These are phyloP conservation scores for Procavia capensis DNA, from an alignment of 2,113 vertebrate species.

Conservation along the genomic window DNA sequence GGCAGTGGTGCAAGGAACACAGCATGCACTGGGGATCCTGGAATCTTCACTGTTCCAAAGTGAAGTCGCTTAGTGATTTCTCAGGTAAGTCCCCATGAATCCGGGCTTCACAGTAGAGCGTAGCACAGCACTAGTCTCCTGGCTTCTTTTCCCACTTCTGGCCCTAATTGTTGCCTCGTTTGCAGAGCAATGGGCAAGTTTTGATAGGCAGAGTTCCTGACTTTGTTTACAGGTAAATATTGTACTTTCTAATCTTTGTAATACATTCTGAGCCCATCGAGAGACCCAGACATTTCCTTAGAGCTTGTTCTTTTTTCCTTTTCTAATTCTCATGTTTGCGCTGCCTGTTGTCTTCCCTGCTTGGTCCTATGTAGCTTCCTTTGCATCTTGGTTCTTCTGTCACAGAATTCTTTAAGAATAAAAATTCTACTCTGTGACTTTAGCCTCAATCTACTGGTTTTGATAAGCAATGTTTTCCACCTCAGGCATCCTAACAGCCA, in stretches of 20 bases:
- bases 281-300: background rate
- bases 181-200: background rate
- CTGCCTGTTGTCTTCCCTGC: background rate
- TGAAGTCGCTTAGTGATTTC: background rate
- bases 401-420: background rate
- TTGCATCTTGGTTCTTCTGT: background rate
- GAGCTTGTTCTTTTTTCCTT: background rate
- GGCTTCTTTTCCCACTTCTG: background rate
- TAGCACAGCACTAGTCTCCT: rapidly evolving
- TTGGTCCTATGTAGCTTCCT: background rate
- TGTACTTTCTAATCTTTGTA: background rate
- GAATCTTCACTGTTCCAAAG: background rate
- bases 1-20: background rate
- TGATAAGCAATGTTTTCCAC: background rate
- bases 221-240: background rate
- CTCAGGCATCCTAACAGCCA: background rate
- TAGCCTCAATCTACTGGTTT: background rate
- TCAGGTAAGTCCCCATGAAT: background rate
- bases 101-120: background rate
- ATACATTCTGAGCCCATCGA: background rate
- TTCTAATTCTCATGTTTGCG: rapidly evolving
- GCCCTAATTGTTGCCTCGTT: background rate
- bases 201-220: background rate
- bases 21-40: background rate
- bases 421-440: background rate